Evolutionary conservation across 35 echinoderm and acorn worm species (phyloP).

Genomic region (Chiridota heheva): DNA sequence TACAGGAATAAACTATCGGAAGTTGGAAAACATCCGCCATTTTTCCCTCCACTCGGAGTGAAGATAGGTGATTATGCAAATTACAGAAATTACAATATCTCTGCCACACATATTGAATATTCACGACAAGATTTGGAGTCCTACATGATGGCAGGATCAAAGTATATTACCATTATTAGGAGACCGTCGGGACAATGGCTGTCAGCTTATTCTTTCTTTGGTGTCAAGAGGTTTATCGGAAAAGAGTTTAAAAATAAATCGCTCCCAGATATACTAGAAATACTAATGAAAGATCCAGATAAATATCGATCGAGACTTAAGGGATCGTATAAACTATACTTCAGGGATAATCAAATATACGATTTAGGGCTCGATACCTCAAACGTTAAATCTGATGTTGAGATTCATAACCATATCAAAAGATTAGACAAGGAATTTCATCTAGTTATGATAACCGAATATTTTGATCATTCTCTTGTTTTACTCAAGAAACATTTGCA

Average conservation of each 20-base stretch:
- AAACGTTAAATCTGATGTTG: background rate
- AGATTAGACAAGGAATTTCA: constrained; percentile 24
- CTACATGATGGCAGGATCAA: constrained; percentile 38
- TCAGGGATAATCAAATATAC: constrained; percentile 53
- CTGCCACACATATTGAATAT: constrained; percentile 32
- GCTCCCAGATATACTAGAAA: constrained; percentile 9
- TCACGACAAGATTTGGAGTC: background rate
- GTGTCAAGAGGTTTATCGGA: background rate
- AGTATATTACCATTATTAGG: constrained; percentile 61
- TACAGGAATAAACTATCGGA: background rate
- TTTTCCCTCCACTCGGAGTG: constrained; percentile 48
- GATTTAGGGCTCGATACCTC: constrained; percentile 24
- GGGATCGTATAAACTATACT: background rate
- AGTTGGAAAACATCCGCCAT: too few relatives aligned
- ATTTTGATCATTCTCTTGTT: constrained; percentile 67
- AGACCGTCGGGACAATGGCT: constrained; percentile 57
- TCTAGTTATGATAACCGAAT: constrained; percentile 65
- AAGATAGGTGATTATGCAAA: constrained; percentile 18
- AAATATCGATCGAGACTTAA: background rate
- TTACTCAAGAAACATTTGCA: constrained; percentile 46
- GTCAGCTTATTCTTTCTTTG: constrained; percentile 56
- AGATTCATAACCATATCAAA: constrained; percentile 17
- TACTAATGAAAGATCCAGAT: constrained; percentile 1
- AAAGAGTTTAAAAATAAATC: background rate
- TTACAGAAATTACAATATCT: constrained; percentile 60